Evolutionary conservation across 2,797 vertebrate genomes (phyloP), one percentile per base, ranked within the genome.

Genomic region (Anas bernieri): DNA sequence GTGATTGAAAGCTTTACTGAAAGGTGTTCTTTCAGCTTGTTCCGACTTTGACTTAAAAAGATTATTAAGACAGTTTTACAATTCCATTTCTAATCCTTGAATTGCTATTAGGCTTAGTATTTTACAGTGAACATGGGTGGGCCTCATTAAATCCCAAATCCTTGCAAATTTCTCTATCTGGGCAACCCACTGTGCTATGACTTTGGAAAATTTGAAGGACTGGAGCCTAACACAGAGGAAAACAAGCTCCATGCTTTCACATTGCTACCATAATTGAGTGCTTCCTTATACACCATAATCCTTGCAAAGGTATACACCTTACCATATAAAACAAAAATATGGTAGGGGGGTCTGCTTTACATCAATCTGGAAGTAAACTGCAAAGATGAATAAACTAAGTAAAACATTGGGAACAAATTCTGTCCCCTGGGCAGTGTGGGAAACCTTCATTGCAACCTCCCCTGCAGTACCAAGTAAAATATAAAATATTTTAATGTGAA

Each of bases 101-200:
- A 83, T 80, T 87, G 95, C 77, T 80, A 83, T 45, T 46, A 77
- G 45, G 58, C 67, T 91, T 92, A 72, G 4, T 68, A 64, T 70
- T 90, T 89, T 58, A 70, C 7, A 62, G n/a, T 39, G 23, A 83
- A 87, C 12, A 7, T 33, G 21, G 7, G 75, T 88, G 73, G 74
- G 31, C 45, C 33, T 87, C 61, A 75, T 72, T 89, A 92, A 93
- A 46, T 50, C 12, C 83, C 54, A 93, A 85, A 89, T 70, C 41
- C 64, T 75, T 75, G 54, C 8, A 87, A 85, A 85, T 77, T 78
- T 14, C 62, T 89, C 30, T 35, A 15, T 12, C 23, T 43, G 17
- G n/a, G 58, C 23, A 74, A 46, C 11, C 8, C 23, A 25, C 35
- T 62, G 46, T 69, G 33, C 56, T 3, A 7, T 11, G 64, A 58